Base-by-base conservation (phyloP, 2,888 invertebrate genomes). In the Hybos culiciformis region DNA sequence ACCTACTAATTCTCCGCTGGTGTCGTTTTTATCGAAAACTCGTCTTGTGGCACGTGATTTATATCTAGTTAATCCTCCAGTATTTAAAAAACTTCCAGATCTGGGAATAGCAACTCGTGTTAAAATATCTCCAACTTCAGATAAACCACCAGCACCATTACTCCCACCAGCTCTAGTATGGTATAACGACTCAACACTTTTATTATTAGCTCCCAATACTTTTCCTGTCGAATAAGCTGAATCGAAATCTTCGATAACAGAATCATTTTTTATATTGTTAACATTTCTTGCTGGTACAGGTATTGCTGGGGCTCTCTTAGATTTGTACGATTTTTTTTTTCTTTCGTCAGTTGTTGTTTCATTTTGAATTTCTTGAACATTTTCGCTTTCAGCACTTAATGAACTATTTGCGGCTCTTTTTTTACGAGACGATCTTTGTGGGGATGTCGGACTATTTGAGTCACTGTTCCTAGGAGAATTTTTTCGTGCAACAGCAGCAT, bases 51-150 rank as follows among this genome's bases (percentile, higher is more conserved):
- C 67, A 46, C 64, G 54, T 21, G 82, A 81, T 66, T 83, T 82
- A 61, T 83, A 83, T 54, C 83, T 73, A 7, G 83, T 79, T 41
- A 80, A 68, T 44, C 82, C 84, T 38, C 82, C 83, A 14, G 85
- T 80, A 54, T 85, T 87, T 34, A 88, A 70, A 59, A 88, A 88
- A 61, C 87, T 88, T 37, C 85, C 83, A 40, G 85, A 83, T 53
- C 87, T 73, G 12, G 88, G 88, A 55, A 88, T 80, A 32, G 86
- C 86, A 34, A 88, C 85, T 63, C 85, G 83, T 0, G 88, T 88
- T 54, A 87, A 66, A 53, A 85, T 80, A 61, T 88, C 87, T 7
- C 87, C 87, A 9, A 41, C 49, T 12, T 48, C 50, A 19, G 47
- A 45, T 34, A 42, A 48, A 7, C 48, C 67, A 18, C 48, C 46